Evolutionary conservation across 2,797 vertebrate species (phyloP).

Genomic region (Notolabrus celidotus): DNA sequence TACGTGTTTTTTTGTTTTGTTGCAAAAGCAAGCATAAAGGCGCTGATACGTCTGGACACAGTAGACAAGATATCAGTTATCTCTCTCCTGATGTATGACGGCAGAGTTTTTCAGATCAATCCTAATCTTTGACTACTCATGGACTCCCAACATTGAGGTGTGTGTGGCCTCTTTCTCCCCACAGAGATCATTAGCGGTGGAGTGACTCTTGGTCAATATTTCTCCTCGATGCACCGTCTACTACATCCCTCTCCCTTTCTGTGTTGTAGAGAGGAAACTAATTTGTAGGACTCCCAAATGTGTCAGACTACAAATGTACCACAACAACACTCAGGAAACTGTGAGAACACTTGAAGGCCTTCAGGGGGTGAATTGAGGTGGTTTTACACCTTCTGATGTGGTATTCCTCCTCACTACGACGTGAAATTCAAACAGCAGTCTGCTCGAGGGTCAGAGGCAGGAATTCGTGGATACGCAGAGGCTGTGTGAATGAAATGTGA

Average conservation of each 20-base stretch:
- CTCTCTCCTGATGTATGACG: slow-evolving; percentile 6
- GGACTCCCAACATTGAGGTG: slow-evolving; percentile 15
- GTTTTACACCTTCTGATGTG: slow-evolving; percentile 64
- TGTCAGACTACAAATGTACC: slow-evolving; percentile 64
- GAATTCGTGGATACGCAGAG: slow-evolving; percentile 15
- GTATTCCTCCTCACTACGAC: slow-evolving; percentile 35
- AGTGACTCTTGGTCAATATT: slow-evolving; percentile 61
- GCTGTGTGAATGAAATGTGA: slow-evolving; percentile 41
- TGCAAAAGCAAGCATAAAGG: slow-evolving; percentile 7
- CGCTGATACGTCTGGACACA: slow-evolving; percentile 24
- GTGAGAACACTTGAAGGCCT: slow-evolving; percentile 53
- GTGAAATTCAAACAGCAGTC: slow-evolving; percentile 53
- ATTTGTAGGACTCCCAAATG: slow-evolving; percentile 52
- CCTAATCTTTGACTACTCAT: slow-evolving; percentile 35
- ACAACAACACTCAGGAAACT: slow-evolving; percentile 52
- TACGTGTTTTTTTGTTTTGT: slow-evolving; percentile 24
- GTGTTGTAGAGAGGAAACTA: slow-evolving; percentile 54
- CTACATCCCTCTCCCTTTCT: slow-evolving; percentile 2
- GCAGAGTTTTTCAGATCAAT: slow-evolving; percentile 39
- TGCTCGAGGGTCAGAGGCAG: slow-evolving; percentile 9
- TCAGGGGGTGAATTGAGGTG: slow-evolving; percentile 54
- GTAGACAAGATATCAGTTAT: not conserved
- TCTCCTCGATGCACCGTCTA: slow-evolving; percentile 28
- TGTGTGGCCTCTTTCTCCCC: slow-evolving; percentile 42
- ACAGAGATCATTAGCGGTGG: slow-evolving; percentile 70